Percentiles rank a stretch among this genome's conserved stretches.
These are phyloP conservation scores for Nothocercus julius DNA, from an alignment of 2,113 vertebrate species.

Conservation along the genomic window DNA sequence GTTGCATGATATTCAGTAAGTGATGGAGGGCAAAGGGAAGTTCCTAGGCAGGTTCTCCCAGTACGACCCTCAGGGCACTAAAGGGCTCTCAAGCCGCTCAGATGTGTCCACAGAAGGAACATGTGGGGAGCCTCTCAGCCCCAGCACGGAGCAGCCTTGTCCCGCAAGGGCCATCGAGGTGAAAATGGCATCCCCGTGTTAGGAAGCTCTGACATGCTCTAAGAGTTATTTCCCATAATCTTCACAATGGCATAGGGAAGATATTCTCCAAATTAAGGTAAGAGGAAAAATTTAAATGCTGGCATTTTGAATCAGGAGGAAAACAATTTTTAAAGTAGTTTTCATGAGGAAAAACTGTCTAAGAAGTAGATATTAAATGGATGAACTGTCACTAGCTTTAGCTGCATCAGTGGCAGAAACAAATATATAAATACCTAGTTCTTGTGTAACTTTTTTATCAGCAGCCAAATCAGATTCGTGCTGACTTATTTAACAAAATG, in stretches of 20 bases:
- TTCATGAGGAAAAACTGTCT: neutral
- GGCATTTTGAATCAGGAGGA: neutral
- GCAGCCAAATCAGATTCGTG: neutral
- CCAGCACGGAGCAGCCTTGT: neutral
- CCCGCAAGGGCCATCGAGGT: neutral
- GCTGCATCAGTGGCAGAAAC: neutral
- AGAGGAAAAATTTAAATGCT: neutral
- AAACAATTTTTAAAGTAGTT: neutral
- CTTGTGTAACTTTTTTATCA: neutral
- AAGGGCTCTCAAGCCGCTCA: neutral
- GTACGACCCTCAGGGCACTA: neutral
- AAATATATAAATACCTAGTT: neutral
- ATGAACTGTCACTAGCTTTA: neutral
- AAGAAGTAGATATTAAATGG: neutral
- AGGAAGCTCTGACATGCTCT: neutral
- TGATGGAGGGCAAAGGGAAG: neutral
- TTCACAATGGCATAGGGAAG: neutral
- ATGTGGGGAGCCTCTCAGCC: neutral
- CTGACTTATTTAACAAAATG: neutral
- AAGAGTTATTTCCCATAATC: neutral
- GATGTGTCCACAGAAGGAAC: neutral
- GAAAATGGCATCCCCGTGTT: neutral
- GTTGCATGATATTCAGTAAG: neutral
- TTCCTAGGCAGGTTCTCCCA: neutral
- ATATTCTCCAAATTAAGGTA: neutral